Evolutionary conservation across 2,888 invertebrate species (phyloP).

Genomic region (Dynastes tityus): DNA sequence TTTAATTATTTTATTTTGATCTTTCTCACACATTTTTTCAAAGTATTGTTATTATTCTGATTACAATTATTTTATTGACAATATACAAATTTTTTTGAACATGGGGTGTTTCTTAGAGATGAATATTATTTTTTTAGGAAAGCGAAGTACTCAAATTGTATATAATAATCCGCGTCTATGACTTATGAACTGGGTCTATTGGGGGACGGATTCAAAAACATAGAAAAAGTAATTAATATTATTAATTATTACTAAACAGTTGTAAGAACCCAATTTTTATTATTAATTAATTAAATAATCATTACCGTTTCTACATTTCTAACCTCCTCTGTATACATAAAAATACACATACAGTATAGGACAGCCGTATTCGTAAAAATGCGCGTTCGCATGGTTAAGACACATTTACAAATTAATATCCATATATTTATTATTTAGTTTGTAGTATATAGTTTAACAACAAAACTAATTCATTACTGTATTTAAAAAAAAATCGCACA

Average conservation of each 20-base stretch:
- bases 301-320: background rate
- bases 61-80: slow-evolving; percentile 41
- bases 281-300: background rate
- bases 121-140: slow-evolving; percentile 47
- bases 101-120: slow-evolving; percentile 65
- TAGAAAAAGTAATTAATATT: too few relatives aligned
- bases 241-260: background rate
- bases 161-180: too few relatives aligned
- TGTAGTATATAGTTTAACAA: background rate
- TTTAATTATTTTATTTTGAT: slow-evolving; percentile 40
- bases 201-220: too few relatives aligned
- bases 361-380: too few relatives aligned
- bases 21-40: background rate
- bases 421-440: too few relatives aligned
- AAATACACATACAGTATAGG: background rate
- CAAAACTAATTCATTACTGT: too few relatives aligned
- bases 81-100: slow-evolving; percentile 51
- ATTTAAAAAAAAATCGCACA: too few relatives aligned
- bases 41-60: slow-evolving; percentile 10
- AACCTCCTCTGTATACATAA: background rate
- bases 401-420: too few relatives aligned
- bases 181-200: too few relatives aligned
- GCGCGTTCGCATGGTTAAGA: too few relatives aligned
- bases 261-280: background rate
- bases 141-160: background rate